These are phyloP conservation scores for Polyommatus icarus DNA, from an alignment of 2,888 invertebrate genomes.

Conservation along the genomic window DNA sequence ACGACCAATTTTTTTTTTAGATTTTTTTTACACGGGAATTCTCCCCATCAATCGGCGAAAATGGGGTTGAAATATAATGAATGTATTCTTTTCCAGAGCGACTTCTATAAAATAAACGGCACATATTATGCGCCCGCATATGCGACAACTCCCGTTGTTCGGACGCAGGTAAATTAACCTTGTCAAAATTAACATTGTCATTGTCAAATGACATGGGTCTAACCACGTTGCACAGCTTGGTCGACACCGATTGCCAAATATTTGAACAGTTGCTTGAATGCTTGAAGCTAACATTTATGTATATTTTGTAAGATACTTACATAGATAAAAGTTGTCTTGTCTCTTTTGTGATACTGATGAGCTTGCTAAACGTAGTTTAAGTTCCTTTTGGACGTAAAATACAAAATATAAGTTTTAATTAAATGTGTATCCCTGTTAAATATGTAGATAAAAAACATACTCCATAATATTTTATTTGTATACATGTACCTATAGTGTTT, in stretches of 20 bases:
- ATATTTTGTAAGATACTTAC: background rate
- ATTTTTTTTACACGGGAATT: background rate
- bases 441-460: too few relatives aligned
- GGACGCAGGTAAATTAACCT: conserved; percentile 61
- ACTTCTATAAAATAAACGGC: conserved; percentile 79
- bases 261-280: background rate
- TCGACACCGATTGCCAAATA: background rate
- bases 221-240: conserved; percentile 37
- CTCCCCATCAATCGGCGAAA: background rate
- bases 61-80: conserved; percentile 14
- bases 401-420: background rate
- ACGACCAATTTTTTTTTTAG: background rate
- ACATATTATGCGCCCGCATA: conserved; percentile 68
- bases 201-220: conserved; percentile 48
- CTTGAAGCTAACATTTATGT: background rate
- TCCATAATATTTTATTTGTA: too few relatives aligned
- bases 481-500: background rate
- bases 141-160: conserved; percentile 61
- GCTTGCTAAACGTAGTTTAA: background rate
- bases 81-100: conserved; percentile 73
- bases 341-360: background rate
- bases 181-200: conserved; percentile 41
- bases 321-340: too few relatives aligned
- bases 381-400: background rate
- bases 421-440: background rate